Percentiles rank a stretch among this genome's conserved stretches.
These are phyloP conservation scores for Cecidostiba fungosa DNA, from an alignment of 2,888 invertebrate genomes.

Conservation along the genomic window DNA sequence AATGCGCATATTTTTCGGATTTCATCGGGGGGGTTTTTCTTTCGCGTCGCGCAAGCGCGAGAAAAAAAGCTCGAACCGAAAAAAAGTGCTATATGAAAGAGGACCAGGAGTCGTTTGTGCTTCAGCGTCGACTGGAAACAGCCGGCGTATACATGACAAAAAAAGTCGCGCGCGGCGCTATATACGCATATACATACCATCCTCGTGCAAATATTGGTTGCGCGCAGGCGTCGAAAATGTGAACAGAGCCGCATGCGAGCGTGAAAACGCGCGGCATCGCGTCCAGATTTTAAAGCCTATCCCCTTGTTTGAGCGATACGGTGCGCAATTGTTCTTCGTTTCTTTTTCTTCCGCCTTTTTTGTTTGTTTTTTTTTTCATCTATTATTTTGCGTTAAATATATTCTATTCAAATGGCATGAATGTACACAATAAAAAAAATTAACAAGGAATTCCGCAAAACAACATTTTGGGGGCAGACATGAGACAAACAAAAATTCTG, in stretches of 20 bases:
- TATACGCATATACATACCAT: neutral
- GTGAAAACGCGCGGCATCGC: neutral
- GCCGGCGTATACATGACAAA: slow-evolving; percentile 35
- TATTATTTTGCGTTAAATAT: too few relatives aligned
- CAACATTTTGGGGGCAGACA: too few relatives aligned
- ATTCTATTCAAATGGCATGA: too few relatives aligned
- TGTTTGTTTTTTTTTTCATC: too few relatives aligned
- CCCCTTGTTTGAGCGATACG: slow-evolving; percentile 28
- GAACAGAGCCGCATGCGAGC: slow-evolving; percentile 24
- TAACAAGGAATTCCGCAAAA: too few relatives aligned
- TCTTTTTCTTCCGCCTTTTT: too few relatives aligned
- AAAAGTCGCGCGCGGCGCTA: slow-evolving; percentile 36
- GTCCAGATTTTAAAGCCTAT: slow-evolving; percentile 25
- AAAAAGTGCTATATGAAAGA: slow-evolving; percentile 42
- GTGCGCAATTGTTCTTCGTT: neutral
- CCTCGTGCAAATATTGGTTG: slow-evolving; percentile 52
- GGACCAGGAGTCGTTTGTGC: slow-evolving; percentile 38
- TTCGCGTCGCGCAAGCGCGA: neutral
- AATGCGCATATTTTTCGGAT: slow-evolving; percentile 7
- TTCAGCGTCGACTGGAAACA: slow-evolving; percentile 45
- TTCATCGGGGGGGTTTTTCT: neutral
- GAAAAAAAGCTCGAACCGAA: slow-evolving; percentile 24
- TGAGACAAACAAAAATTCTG: too few relatives aligned
- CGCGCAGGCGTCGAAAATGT: slow-evolving; percentile 40
- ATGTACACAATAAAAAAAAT: too few relatives aligned